Percentiles rank a stretch among this genome's conserved stretches.
Evolutionary conservation across 2,797 vertebrate genomes (phyloP).

Genomic region (Parotocinclus haroldoi): DNA sequence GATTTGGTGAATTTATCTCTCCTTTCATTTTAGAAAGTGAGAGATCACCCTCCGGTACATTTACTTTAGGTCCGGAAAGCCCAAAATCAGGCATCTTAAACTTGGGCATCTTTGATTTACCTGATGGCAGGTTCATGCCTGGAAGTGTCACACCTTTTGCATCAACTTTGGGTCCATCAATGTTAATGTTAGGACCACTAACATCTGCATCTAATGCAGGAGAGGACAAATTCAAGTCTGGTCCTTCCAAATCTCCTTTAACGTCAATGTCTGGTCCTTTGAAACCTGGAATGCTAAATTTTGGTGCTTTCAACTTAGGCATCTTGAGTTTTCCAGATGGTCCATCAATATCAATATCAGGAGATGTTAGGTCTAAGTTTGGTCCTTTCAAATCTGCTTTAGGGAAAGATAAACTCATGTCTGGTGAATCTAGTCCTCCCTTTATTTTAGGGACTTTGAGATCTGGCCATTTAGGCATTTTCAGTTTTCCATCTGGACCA

Average conservation of each 20-base stretch:
- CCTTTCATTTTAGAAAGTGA: constrained; percentile 45
- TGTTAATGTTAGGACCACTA: neutral
- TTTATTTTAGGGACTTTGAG: constrained; percentile 45
- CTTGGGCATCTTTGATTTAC: constrained; percentile 47
- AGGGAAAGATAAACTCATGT: constrained; percentile 24
- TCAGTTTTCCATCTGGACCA: constrained; percentile 28
- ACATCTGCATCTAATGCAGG: constrained; percentile 19
- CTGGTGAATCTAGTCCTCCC: constrained; percentile 40
- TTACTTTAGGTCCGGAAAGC: constrained; percentile 39
- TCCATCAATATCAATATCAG: constrained; percentile 48
- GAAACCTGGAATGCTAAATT: constrained; percentile 36
- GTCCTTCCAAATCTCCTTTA: constrained; percentile 44
- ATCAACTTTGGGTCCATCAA: constrained; percentile 12
- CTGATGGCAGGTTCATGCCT: constrained; percentile 41
- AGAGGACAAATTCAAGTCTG: constrained; percentile 47
- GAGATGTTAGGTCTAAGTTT: constrained; percentile 48
- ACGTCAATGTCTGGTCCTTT: constrained; percentile 52
- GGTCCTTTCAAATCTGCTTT: constrained; percentile 49
- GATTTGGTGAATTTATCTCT: constrained; percentile 36
- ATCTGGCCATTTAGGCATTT: constrained; percentile 18
- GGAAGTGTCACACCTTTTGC: constrained; percentile 16
- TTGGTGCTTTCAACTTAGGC: constrained; percentile 50
- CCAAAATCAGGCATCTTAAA: constrained; percentile 34
- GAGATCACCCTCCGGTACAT: constrained; percentile 42
- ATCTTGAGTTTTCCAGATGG: constrained; percentile 52